phyloP scores from a whole-genome alignment of 2,797 vertebrate species.

The Labroides dimidiatus region DNA sequence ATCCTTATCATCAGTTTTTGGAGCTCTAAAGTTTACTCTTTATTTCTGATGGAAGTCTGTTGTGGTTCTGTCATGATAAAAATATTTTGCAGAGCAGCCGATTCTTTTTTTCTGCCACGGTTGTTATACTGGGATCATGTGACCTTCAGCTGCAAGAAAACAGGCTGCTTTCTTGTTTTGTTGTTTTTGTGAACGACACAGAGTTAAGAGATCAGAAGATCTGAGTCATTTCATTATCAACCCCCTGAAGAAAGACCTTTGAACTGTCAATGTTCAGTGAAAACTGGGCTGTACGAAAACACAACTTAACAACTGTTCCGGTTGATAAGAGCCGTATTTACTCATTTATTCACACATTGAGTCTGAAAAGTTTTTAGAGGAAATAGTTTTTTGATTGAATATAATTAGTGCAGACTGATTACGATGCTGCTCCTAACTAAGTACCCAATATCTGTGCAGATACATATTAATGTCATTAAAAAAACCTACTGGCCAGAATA shows the following conservation, averaged over 20 bases:
- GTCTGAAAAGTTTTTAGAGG: too few species aligned
- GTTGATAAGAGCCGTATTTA: neutral
- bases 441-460: neutral
- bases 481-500: neutral
- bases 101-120: neutral
- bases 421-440: constrained; percentile 2
- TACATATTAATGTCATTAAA: neutral
- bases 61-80: neutral
- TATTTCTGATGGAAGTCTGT: neutral
- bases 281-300: neutral
- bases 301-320: neutral
- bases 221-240: neutral
- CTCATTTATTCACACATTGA: neutral
- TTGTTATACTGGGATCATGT: neutral
- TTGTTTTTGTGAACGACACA: neutral
- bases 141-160: neutral
- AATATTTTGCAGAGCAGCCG: neutral
- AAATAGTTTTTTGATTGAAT: too few species aligned
- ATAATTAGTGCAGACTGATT: too few species aligned
- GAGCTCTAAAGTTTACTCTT: neutral
- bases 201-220: neutral
- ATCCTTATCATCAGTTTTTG: too few species aligned
- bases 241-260: neutral
- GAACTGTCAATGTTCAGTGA: neutral
- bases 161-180: neutral